These are phyloP conservation scores for Nemopilema nomurai DNA, from an alignment of 30 jellyfish, hydroid and myxozoan genomes.

Conservation along the genomic window DNA sequence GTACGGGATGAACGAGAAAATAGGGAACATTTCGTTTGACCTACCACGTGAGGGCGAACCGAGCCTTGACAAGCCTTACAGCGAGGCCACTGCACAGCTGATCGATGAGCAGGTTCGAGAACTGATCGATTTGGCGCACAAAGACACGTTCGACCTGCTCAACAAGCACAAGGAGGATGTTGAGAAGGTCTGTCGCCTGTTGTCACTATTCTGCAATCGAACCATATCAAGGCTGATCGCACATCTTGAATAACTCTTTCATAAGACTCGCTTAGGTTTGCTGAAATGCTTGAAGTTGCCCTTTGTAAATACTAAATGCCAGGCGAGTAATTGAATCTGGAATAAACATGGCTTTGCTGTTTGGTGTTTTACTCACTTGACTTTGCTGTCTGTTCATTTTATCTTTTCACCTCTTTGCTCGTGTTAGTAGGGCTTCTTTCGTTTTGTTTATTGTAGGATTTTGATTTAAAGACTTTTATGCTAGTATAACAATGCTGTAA, in stretches of 20 bases:
- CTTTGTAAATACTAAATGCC: too few species aligned
- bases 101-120: constrained; percentile 98
- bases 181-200: constrained; percentile 80
- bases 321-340: too few species aligned
- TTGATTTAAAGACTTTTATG: too few species aligned
- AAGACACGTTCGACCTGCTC: constrained; percentile 70
- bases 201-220: not conserved
- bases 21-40: constrained; percentile 90
- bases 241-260: not conserved
- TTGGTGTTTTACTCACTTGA: too few species aligned
- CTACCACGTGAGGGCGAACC: constrained; percentile 97
- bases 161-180: constrained; percentile 79
- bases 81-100: constrained; percentile 98
- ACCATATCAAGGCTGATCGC: not conserved
- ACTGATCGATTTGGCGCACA: constrained; percentile 83
- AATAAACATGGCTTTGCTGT: too few species aligned
- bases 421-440: too few species aligned
- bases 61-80: constrained; percentile 96
- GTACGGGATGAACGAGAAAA: constrained; percentile 94
- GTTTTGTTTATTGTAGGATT: too few species aligned
- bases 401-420: too few species aligned
- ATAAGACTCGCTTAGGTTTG: too few species aligned
- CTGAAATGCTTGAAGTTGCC: too few species aligned
- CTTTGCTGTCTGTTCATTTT: too few species aligned
- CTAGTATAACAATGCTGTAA: too few species aligned